Conservation (phyloP, 2,888 invertebrate genomes). For the Tenthredo amoena region DNA sequence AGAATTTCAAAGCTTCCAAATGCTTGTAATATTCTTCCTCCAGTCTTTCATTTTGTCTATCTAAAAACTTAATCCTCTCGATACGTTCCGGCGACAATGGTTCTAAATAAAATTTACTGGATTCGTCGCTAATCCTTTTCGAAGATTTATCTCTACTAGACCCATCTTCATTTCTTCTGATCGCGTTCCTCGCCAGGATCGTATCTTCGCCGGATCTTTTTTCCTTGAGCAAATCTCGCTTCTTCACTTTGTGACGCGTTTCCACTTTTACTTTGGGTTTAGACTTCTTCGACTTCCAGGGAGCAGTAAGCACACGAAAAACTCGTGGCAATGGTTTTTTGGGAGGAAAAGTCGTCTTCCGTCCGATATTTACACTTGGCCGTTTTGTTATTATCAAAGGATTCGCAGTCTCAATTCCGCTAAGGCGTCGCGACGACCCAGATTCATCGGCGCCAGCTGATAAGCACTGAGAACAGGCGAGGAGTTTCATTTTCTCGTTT, state of each 20-base stretch:
- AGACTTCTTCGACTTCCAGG: conserved; percentile 60
- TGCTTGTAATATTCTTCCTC: conserved; percentile 68
- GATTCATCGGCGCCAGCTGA: conserved; percentile 59
- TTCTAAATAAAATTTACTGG: conserved; percentile 52
- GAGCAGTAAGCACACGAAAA: conserved; percentile 61
- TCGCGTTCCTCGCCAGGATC: conserved; percentile 52
- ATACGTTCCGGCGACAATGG: conserved; percentile 43
- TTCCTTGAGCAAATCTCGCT: conserved; percentile 58
- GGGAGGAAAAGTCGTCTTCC: conserved; percentile 53
- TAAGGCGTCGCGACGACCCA: conserved; percentile 52
- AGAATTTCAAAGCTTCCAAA: conserved; percentile 68
- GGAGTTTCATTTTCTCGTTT: conserved; percentile 66
- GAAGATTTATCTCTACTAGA: conserved; percentile 2
- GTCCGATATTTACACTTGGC: conserved; percentile 56
- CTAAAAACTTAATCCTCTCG: conserved; percentile 25
- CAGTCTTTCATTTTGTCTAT: conserved; percentile 57
- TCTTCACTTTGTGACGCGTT: conserved; percentile 59
- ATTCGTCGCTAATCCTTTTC: conserved; percentile 44
- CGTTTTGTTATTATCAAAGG: conserved; percentile 71
- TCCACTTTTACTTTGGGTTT: conserved; percentile 59
- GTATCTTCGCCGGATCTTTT: conserved; percentile 44
- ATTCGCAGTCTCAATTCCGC: conserved; percentile 62
- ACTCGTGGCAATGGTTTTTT: conserved; percentile 60
- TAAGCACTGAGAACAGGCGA: conserved; percentile 68
- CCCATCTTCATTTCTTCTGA: conserved; percentile 14